Evolutionary conservation across 2,888 invertebrate species (phyloP).

Genomic region (Hypsopygia costalis): DNA sequence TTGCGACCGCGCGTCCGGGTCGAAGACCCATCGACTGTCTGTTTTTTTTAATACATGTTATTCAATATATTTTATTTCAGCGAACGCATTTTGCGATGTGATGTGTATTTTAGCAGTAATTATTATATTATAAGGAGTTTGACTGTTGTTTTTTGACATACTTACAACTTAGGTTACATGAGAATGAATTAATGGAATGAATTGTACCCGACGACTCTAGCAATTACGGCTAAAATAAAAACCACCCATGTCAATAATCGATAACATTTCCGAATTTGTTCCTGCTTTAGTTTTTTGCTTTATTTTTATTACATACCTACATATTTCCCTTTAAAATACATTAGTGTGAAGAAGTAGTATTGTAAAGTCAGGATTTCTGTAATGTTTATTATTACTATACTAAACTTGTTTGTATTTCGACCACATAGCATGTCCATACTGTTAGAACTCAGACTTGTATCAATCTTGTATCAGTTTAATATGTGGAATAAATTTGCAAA

Average conservation of each 20-base stretch:
- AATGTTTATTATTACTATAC: constrained; percentile 74
- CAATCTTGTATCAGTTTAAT: constrained; percentile 79
- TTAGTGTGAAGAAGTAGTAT: constrained; percentile 79
- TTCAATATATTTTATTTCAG: constrained; percentile 90
- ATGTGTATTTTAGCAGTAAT: constrained; percentile 83
- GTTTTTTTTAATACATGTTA: constrained; percentile 82
- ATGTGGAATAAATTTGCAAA: constrained; percentile 81
- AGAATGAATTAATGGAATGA: constrained; percentile 61
- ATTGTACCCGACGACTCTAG: constrained; percentile 59
- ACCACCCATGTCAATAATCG: constrained; percentile 51
- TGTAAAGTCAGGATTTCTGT: constrained; percentile 77
- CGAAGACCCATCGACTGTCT: constrained; percentile 67
- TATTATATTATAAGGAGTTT: constrained; percentile 81
- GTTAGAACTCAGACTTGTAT: constrained; percentile 77
- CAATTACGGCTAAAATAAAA: constrained; percentile 72
- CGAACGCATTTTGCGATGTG: constrained; percentile 89
- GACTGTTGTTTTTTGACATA: constrained; percentile 81
- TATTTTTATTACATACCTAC: constrained; percentile 68
- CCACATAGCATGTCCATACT: constrained; percentile 76
- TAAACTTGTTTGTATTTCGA: constrained; percentile 73
- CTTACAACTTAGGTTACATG: constrained; percentile 77
- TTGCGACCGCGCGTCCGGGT: constrained; percentile 68
- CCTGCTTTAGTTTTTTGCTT: constrained; percentile 80
- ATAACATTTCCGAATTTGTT: constrained; percentile 78
- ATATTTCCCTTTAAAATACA: constrained; percentile 73